Base-by-base conservation (phyloP, 2,113 vertebrate species). In the Carassius gibelio region DNA sequence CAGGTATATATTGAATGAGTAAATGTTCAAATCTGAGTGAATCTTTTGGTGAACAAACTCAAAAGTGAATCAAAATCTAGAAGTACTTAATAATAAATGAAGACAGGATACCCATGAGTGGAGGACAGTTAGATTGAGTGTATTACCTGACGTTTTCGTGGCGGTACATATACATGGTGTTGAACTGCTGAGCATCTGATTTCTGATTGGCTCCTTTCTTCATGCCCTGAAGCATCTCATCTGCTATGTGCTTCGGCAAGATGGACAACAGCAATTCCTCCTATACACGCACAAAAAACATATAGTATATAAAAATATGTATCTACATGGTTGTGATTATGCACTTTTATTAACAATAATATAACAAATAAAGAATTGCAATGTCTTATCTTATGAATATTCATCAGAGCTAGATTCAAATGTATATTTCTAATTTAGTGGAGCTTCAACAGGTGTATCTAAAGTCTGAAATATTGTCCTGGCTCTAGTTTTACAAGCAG, bases 151-250 rank as follows among this genome's bases (percentile, higher is more conserved):
- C 98, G 0, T 98, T 97, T 94, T 99, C 98, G 0, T 99, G 98
- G 0, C 98, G 96, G 88, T 99, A 97, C 98, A 99, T 99, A 94
- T 99, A 99, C 98, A 99, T 99, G 91, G 98, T 99, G 94, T 97
- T 99, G 90, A 99, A 99, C 92, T 99, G 98, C 92, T 99, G 97
- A 91, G 96, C 95, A 84, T 97, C 96, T 79, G 88, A 72, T 38
- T 96, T 96, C 92, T 98, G 95, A 88, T 94, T 94, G 11, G 96
- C 95, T 48, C 96, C 96, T 75, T 97, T 96, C 94, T 98, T 97
- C 97, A 99, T 97, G 84, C 97, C 98, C 90, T 96, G 96, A 64
- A 99, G 89, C 98, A 99, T 98, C 94, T 99, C 98, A 0, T 99
- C 98, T 0, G 98, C 98, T 36, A 99, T 98, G 3, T 99, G 98